Base-by-base conservation (phyloP, 1,140 invertebrate genomes). In the Dendrolimus punctatus region DNA sequence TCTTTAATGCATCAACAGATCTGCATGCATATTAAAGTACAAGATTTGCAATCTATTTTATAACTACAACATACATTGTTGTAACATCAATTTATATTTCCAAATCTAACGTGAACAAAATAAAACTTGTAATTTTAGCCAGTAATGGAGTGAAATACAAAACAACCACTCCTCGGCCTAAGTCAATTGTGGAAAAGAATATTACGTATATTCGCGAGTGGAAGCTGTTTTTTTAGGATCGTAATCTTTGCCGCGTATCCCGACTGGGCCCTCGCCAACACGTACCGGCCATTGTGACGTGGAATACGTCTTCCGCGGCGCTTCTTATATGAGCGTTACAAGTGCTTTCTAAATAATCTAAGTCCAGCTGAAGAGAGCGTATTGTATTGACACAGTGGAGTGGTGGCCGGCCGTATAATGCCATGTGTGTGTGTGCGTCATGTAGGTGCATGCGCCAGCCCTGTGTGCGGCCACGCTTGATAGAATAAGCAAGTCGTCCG, bases 281-380 rank as follows among this genome's bases (percentile, higher is more conserved):
- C 81, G 83, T 86, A 80, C 73, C 64, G 72, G 68, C 81, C 79
- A 86, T 86, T 86, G 83, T 86, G 83, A 85, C 80, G 79, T 73
- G 58, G 76, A 79, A 85, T 78, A 77, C 81, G 77, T 80, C 80
- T 85, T 83, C 75, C 80, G 72, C 74, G 76, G 72, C 78, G 79
- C 80, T 84, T 88, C 84, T 88, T 88, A 88, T 88, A 88, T 88
- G 87, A 87, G 79, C 84, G 80, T 86, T 87, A 88, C 85, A 85
- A 88, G 87, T 87, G 87, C 87, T 88, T 88, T 88, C 86, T 88
- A 88, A 88, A 88, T 88, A 88, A 88, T 88, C 86, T 85, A 87
- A 88, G 86, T 87, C 86, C 83, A 81, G 81, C 71, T 83, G 83
- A 85, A 84, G 80, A 86, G 85, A 85, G 80, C 76, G 85, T 88